phyloP scores from a whole-genome alignment of 2,113 vertebrate genomes.

The Malaclemys terrapin region DNA sequence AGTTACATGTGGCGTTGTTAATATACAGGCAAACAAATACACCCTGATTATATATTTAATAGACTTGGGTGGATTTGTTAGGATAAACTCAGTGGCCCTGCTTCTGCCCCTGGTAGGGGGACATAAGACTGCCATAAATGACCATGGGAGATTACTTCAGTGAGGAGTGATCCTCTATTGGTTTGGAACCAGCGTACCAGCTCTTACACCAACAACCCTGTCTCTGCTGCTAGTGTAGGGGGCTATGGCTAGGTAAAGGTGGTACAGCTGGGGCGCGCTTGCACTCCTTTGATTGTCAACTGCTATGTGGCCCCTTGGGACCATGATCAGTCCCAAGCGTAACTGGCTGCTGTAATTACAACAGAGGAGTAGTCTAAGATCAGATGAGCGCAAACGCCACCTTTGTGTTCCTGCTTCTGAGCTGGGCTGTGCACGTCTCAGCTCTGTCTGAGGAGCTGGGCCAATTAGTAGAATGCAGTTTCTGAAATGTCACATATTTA shows the following conservation, averaged over 20 bases:
- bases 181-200: background rate
- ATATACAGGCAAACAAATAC: background rate
- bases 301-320: background rate
- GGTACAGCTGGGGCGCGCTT: background rate
- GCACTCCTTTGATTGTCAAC: background rate
- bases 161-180: background rate
- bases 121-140: background rate
- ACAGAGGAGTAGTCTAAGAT: background rate
- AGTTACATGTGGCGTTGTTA: background rate
- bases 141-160: background rate
- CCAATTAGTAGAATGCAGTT: conserved; percentile 37
- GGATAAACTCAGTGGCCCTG: background rate
- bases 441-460: conserved; percentile 31
- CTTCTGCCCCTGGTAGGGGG: background rate
- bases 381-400: background rate
- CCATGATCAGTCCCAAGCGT: background rate
- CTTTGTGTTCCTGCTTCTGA: background rate
- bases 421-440: background rate
- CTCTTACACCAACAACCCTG: background rate
- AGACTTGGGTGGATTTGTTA: background rate
- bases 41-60: background rate
- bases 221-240: background rate
- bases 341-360: background rate
- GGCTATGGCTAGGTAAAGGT: background rate
- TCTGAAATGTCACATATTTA: conserved; percentile 19